These are phyloP conservation scores for Anthoscopus minutus DNA, from an alignment of 2,113 vertebrate species.

Conservation along the genomic window DNA sequence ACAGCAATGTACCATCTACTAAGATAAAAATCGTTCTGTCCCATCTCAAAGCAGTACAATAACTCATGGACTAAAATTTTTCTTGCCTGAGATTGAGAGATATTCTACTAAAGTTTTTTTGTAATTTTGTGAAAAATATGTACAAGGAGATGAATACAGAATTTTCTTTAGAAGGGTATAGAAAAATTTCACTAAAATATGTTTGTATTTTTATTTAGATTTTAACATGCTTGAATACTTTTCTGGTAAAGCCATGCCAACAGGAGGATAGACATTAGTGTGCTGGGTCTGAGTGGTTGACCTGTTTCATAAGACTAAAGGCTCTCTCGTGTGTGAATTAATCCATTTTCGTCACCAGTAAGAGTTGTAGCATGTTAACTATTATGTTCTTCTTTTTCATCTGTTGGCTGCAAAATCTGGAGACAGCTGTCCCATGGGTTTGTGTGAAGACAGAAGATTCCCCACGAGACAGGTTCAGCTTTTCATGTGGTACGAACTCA, in stretches of 20 bases:
- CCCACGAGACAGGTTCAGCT: accelerated
- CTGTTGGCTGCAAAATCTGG: neutral
- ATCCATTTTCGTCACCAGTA: neutral
- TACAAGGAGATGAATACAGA: neutral
- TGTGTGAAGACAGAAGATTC: neutral
- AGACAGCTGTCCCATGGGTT: accelerated
- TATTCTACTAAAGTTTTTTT: neutral
- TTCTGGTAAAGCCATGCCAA: neutral
- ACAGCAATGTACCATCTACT: neutral
- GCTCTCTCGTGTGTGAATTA: neutral
- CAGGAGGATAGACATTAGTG: neutral
- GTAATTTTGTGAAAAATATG: neutral
- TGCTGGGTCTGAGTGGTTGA: neutral
- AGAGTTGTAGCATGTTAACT: neutral
- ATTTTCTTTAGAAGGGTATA: neutral
- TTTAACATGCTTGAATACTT: neutral
- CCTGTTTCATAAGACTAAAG: neutral
- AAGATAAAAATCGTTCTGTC: neutral
- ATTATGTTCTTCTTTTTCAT: neutral
- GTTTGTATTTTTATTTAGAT: neutral
- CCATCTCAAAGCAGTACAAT: neutral
- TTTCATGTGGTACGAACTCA: accelerated
- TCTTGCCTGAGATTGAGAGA: neutral
- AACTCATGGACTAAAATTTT: neutral
- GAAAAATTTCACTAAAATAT: neutral